These are phyloP conservation scores for Actias luna DNA, from an alignment of 2,888 invertebrate genomes.

Conservation along the genomic window DNA sequence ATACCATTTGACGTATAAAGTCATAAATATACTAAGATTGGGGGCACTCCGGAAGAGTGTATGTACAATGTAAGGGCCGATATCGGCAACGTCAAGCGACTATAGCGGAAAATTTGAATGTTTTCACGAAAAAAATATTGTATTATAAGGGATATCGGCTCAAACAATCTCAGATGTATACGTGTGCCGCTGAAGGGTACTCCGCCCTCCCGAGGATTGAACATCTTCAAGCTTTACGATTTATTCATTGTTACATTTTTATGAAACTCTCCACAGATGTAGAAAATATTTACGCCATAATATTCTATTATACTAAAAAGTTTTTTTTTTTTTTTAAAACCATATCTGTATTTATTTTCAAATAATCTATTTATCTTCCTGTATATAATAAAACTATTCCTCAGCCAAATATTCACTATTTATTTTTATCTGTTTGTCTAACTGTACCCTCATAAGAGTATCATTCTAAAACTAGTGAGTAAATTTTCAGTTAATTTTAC, in stretches of 20 bases:
- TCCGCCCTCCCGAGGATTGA: background rate
- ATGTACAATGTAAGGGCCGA: background rate
- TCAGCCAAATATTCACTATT: too few relatives aligned
- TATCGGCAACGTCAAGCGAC: background rate
- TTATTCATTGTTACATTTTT: slow-evolving; percentile 8
- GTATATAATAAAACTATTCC: too few relatives aligned
- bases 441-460: too few relatives aligned
- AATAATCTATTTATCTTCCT: too few relatives aligned
- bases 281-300: background rate
- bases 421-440: too few relatives aligned
- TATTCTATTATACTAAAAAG: too few relatives aligned
- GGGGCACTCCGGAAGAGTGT: background rate
- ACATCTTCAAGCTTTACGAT: slow-evolving; percentile 2
- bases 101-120: slow-evolving; percentile 7
- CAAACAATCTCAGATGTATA: slow-evolving; percentile 6
- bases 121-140: slow-evolving; percentile 9
- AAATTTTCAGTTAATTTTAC: too few relatives aligned
- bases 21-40: background rate
- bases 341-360: too few relatives aligned
- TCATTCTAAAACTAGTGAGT: too few relatives aligned
- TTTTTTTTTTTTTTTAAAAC: too few relatives aligned
- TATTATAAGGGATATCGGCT: slow-evolving; percentile 10
- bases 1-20: background rate
- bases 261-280: background rate
- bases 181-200: background rate